These are phyloP conservation scores for Andinoacara biseriatus DNA, from an alignment of 2,113 vertebrate genomes.

Conservation along the genomic window DNA sequence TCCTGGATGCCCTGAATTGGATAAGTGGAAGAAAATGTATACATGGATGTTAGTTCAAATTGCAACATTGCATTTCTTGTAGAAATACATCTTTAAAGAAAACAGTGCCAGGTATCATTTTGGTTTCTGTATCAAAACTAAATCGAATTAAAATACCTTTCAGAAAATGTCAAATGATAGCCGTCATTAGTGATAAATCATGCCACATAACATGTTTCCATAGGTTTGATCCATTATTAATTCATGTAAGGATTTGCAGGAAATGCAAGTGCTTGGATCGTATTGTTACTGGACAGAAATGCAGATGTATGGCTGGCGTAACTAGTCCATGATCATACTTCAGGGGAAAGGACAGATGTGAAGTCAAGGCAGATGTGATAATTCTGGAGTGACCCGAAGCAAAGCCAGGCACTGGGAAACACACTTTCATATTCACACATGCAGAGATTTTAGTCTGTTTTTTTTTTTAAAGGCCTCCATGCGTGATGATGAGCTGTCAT, in stretches of 20 bases:
- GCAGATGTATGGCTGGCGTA: neutral
- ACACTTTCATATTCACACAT: constrained; percentile 6
- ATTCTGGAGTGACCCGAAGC: constrained; percentile 30
- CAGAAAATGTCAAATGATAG: neutral
- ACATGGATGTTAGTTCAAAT: no score
- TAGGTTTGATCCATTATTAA: neutral
- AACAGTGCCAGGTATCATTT: neutral
- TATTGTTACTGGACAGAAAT: no score
- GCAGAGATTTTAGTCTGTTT: neutral
- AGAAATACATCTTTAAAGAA: neutral
- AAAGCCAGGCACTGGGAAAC: neutral
- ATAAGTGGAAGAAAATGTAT: no score
- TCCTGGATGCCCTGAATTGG: no score
- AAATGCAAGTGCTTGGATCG: no score
- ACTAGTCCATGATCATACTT: constrained; percentile 7
- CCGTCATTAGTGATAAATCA: neutral
- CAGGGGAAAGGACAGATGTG: constrained; percentile 53
- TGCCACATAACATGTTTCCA: neutral
- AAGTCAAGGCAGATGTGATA: constrained; percentile 54
- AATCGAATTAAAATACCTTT: neutral
- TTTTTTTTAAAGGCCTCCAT: constrained; percentile 19
- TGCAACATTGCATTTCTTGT: neutral
- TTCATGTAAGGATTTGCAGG: neutral
- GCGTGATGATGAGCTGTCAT: constrained; percentile 53
- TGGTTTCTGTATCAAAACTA: neutral